phyloP scores from a whole-genome alignment of 2,888 invertebrate genomes.

The Megaustenia siamemsis region DNA sequence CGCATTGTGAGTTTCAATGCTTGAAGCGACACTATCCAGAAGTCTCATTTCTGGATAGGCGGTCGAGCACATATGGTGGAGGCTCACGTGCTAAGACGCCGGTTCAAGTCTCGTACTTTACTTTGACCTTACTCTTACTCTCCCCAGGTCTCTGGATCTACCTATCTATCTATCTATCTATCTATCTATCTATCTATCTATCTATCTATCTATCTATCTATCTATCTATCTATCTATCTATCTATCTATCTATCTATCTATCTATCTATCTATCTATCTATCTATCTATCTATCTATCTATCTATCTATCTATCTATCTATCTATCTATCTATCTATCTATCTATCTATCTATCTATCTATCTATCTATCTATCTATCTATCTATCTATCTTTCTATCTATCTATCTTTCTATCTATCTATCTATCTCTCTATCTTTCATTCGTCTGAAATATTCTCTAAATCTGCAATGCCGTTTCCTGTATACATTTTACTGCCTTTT shows the following conservation, averaged over 20 bases:
- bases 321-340: slow-evolving; percentile 12
- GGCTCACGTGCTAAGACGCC: too few relatives aligned
- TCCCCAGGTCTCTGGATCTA: not conserved
- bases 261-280: slow-evolving; percentile 7
- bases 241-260: slow-evolving; percentile 25
- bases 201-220: not conserved
- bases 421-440: too few relatives aligned
- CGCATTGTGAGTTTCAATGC: too few relatives aligned
- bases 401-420: not conserved
- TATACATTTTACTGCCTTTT: too few relatives aligned
- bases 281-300: slow-evolving; percentile 11
- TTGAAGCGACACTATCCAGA: too few relatives aligned
- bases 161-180: not conserved
- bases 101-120: too few relatives aligned
- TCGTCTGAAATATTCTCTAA: too few relatives aligned
- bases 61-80: too few relatives aligned
- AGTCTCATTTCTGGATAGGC: too few relatives aligned
- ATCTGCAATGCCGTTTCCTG: too few relatives aligned
- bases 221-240: not conserved
- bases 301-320: slow-evolving; percentile 9
- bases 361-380: not conserved
- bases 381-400: not conserved
- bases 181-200: not conserved
- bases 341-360: not conserved
- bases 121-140: too few relatives aligned